Base-by-base conservation (phyloP, 2,888 invertebrate genomes). In the Germaria angustata region DNA sequence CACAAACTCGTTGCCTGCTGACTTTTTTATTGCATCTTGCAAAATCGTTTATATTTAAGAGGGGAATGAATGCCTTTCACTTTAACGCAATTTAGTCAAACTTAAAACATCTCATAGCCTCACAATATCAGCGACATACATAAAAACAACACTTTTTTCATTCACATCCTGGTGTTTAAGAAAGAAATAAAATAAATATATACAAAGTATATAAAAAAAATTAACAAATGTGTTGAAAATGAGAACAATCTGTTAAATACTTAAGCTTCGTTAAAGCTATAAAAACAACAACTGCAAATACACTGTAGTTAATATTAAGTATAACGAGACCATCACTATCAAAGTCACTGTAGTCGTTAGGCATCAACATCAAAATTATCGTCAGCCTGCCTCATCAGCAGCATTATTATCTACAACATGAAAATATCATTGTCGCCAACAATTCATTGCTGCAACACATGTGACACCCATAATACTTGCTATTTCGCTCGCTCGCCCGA, bases 221-320 rank as follows among this genome's bases (percentile, higher is more conserved):
- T n/a, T 44, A 68, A 61, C n/a, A 77, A 78, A 78, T 69, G 39
- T 78, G 59, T 82, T 63, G 44, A 71, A 78, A 82, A 79, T 79
- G 79, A 79, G 82, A 79, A 82, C 82, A 82, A 79, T 82, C 79
- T 79, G 79, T 76, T 82, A 79, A 82, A 76, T 75, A 66, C 75
- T 76, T 79, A 32, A 68, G 46, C 63, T 13, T 63, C 39, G 53
- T 66, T 32, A 66, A 72, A 51, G n/a, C 24, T 66, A 61, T 17
- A 78, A 57, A 41, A 28, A 51, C 39, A 55, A 55, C 17, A 65
- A 15, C 57, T 57, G n/a, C 36, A 65, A 57, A 69, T 41, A 36
- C 15, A 44, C 8, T 17, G 9, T 22, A 71, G n/a, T 57, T 46
- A 17, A 28, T 20, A 51, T 39, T 36, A 61, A 65, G 15, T 57